Evolutionary conservation across 1,140 invertebrate genomes (phyloP).

Genomic region (Leptonema lineaticorne): DNA sequence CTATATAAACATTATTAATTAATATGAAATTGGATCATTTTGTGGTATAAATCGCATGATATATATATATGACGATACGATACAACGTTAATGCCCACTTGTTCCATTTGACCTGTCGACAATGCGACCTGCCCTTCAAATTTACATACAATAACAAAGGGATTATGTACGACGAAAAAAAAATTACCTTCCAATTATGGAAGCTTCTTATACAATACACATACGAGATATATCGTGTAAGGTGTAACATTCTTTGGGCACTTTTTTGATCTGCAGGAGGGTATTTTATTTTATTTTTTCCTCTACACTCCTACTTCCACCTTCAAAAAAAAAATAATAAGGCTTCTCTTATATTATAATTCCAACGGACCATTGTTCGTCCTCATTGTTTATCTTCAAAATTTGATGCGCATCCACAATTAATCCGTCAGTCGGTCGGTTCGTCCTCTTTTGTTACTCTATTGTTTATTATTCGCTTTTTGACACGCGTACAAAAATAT

Average conservation of each 20-base stretch:
- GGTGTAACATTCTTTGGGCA: conserved; percentile 22
- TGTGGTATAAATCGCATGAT: too few species aligned
- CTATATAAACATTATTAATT: too few species aligned
- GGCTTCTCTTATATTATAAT: too few species aligned
- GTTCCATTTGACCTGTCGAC: conserved; percentile 32
- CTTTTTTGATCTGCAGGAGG: neutral
- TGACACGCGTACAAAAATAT: neutral
- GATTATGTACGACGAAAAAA: conserved; percentile 20
- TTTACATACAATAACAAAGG: conserved; percentile 38
- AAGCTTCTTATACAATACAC: conserved; percentile 6
- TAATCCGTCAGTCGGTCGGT: conserved; percentile 30
- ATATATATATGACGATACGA: neutral
- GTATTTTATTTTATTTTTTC: neutral
- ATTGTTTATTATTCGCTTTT: conserved; percentile 14
- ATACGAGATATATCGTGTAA: neutral
- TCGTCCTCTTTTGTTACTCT: neutral
- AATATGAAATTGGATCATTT: too few species aligned
- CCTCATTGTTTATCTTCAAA: conserved; percentile 39
- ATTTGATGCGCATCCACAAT: conserved; percentile 35
- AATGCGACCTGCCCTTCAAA: conserved; percentile 33
- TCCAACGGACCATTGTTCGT: conserved; percentile 32
- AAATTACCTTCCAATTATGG: conserved; percentile 34
- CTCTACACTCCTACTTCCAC: neutral
- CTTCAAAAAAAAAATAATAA: too few species aligned
- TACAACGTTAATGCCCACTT: conserved; percentile 14